phyloP scores from a whole-genome alignment of 2,797 vertebrate species.

The Acanthis flammea region DNA sequence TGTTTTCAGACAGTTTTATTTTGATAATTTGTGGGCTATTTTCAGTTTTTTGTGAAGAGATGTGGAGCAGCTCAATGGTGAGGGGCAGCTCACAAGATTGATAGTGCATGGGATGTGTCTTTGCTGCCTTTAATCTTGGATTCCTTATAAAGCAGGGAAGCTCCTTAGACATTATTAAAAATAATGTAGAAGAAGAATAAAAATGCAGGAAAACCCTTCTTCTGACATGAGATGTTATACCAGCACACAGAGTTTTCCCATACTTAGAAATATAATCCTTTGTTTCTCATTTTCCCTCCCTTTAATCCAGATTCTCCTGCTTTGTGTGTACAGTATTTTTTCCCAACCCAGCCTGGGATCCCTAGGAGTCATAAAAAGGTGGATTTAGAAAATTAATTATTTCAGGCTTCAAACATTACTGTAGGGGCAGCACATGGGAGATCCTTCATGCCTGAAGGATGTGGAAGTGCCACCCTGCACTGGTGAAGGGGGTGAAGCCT shows the following conservation, averaged over 20 bases:
- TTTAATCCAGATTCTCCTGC: neutral
- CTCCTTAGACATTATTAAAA: neutral
- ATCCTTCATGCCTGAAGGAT: neutral
- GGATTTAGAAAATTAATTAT: neutral
- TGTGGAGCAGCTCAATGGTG: fast-evolving
- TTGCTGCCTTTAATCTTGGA: neutral
- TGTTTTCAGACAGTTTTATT: neutral
- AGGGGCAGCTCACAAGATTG: neutral
- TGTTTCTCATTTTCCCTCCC: neutral
- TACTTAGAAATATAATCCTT: neutral
- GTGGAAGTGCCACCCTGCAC: fast-evolving
- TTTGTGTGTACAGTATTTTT: neutral
- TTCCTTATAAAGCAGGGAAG: neutral
- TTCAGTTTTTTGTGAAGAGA: neutral
- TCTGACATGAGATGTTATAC: neutral
- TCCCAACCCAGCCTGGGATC: fast-evolving
- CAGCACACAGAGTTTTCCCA: neutral
- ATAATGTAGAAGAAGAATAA: neutral
- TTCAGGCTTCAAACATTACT: neutral
- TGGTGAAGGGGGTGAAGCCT: neutral
- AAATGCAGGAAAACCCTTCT: neutral
- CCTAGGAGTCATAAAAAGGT: neutral
- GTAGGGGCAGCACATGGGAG: neutral
- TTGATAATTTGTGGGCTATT: neutral
- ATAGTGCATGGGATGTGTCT: fast-evolving